Percentiles rank a stretch among this genome's conserved stretches.
Evolutionary conservation across 1,140 invertebrate genomes (phyloP).

Genomic region (Goniozus legneri): DNA sequence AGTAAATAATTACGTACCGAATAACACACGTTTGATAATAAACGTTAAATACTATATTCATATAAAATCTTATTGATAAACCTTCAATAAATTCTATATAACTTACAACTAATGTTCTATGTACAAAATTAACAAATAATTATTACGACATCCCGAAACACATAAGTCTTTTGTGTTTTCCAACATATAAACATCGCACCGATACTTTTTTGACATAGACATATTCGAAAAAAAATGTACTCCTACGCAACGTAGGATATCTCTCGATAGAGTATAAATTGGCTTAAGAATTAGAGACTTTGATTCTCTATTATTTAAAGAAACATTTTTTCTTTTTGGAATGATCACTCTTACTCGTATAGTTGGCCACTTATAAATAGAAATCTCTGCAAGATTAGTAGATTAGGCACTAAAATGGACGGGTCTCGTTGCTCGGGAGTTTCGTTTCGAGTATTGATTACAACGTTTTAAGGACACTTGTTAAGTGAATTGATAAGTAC

Average conservation of each 20-base stretch:
- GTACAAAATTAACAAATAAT: slow-evolving; percentile 46
- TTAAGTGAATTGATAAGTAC: slow-evolving; percentile 36
- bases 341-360: slow-evolving; percentile 7
- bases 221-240: too few relatives aligned
- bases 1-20: slow-evolving; percentile 37
- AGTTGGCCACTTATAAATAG: slow-evolving; percentile 27
- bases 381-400: slow-evolving; percentile 23
- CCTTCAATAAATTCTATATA: slow-evolving; percentile 31
- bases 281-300: too few relatives aligned
- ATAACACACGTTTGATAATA: slow-evolving; percentile 22
- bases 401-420: slow-evolving; percentile 48
- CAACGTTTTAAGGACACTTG: slow-evolving; percentile 37
- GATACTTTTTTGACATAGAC: too few relatives aligned
- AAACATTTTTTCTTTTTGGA: too few relatives aligned
- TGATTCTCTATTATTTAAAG: too few relatives aligned
- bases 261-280: too few relatives aligned
- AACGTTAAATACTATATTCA: slow-evolving; percentile 38
- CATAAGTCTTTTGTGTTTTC: too few relatives aligned
- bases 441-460: slow-evolving; percentile 26
- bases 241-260: too few relatives aligned
- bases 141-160: too few relatives aligned
- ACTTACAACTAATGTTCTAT: slow-evolving; percentile 31
- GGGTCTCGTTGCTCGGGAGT: slow-evolving; percentile 31
- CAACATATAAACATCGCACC: too few relatives aligned
- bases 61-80: slow-evolving; percentile 41